Base-by-base conservation (phyloP, 2,797 vertebrate species). In the Hypotaenidia okinawae region DNA sequence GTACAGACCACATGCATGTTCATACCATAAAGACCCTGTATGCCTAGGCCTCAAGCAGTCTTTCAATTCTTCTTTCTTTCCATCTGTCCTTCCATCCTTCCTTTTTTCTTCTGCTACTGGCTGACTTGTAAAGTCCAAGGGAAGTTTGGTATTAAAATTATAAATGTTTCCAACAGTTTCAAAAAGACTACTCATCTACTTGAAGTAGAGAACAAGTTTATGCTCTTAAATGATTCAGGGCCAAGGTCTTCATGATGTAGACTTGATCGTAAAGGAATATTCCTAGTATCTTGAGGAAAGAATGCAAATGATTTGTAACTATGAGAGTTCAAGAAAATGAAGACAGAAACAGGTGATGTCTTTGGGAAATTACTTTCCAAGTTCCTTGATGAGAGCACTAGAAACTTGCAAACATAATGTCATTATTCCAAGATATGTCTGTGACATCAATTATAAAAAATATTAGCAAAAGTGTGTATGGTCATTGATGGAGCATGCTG, bases 381-480 rank as follows among this genome's bases (percentile, higher is more conserved):
- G 47, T 94, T 94, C 43, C 83, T 88, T 86, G 85, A 89, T 84
- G 47, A 79, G 52, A 94, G 47, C n/a, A 54, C n/a, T 82, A 84
- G 85, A 82, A 94, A 90, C 83, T 49, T 86, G 89, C 67, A 95
- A 96, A 93, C 59, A 73, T 91, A 91, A 93, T 82, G 93, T 74
- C 77, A 70, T 91, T 94, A 91, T 55, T 87, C 47, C 81, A 73
- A 90, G 74, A 70, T 74, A 79, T n/a, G 76, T 88, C 76, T 81
- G 81, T 90, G 93, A 94, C 87, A 95, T 79, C 89, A 94, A 49
- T 94, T 93, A 87, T 43, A 67, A 66, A 94, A 94, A 94, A 87
- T 84, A 68, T 82, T 94, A 90, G 39, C 28, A 89, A 91, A 94
- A 94, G 63, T 79, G 32, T 90, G 70, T 76, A 37, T 59, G 87